Conservation (phyloP, 2,113 vertebrate genomes). For the Rhynchopsitta pachyrhyncha region DNA sequence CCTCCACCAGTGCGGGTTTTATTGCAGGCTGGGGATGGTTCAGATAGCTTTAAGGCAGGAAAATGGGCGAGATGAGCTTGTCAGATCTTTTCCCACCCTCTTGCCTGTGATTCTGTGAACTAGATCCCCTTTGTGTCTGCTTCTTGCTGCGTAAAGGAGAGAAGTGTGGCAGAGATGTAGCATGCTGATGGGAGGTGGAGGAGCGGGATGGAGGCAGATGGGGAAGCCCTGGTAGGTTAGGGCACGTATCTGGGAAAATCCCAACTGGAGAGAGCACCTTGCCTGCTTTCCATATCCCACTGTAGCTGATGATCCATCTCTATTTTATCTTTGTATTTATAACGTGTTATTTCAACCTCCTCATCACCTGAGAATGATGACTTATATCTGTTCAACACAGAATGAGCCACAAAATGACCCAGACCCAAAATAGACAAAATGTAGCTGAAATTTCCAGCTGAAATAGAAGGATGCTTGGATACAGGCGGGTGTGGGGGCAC, state of each 20-base stretch:
- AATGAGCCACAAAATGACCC: background rate
- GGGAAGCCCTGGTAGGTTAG: background rate
- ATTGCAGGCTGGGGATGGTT: background rate
- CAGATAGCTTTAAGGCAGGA: background rate
- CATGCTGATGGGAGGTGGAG: background rate
- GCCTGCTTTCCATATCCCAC: background rate
- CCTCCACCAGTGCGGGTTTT: background rate
- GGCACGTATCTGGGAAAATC: background rate
- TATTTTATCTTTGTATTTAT: background rate
- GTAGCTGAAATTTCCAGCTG: background rate
- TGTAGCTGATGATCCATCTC: background rate
- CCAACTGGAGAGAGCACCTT: background rate
- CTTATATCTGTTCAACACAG: background rate
- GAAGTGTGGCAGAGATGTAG: background rate
- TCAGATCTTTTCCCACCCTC: background rate
- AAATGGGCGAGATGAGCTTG: background rate
- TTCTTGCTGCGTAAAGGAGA: background rate
- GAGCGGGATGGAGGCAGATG: background rate
- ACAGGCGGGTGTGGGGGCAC: background rate
- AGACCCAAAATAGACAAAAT: background rate
- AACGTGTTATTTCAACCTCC: rapidly evolving
- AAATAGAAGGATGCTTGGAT: background rate
- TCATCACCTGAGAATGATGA: background rate
- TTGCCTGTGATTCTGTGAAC: background rate
- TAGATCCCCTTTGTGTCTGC: background rate